These are phyloP conservation scores for Bergia sp. DNA, from an alignment of 92 coral and sea anemone species.

Conservation along the genomic window DNA sequence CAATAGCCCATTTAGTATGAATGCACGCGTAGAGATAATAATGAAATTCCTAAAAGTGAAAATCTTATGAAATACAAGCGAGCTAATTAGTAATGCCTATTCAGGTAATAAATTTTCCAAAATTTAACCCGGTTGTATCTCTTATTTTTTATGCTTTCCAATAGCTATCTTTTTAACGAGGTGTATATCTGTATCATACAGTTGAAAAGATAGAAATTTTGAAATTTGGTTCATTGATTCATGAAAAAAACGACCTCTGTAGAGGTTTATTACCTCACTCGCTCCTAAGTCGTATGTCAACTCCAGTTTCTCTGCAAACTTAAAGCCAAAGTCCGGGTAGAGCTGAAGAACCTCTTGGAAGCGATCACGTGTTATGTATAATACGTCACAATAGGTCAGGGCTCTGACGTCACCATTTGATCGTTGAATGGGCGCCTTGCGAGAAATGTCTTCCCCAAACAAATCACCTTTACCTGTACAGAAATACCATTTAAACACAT, in stretches of 20 bases:
- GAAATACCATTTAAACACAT: neutral
- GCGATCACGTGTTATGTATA: constrained; percentile 83
- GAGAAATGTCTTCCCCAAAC: constrained; percentile 88
- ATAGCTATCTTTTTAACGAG: no score
- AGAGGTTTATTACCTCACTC: constrained; percentile 66
- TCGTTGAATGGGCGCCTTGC: constrained; percentile 74
- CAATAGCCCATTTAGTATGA: no score
- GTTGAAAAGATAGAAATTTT: no score
- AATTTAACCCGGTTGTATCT: no score
- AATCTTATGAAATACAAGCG: no score
- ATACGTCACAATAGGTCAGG: constrained; percentile 86
- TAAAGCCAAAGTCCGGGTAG: constrained; percentile 79
- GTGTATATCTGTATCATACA: no score
- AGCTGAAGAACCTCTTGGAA: constrained; percentile 82
- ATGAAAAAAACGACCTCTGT: neutral
- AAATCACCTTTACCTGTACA: constrained; percentile 81
- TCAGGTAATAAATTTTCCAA: no score
- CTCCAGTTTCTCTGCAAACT: constrained; percentile 79
- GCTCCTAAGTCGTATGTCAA: constrained; percentile 89
- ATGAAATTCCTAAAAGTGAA: no score
- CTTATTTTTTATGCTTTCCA: no score
- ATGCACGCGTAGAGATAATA: no score
- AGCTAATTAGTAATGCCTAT: no score
- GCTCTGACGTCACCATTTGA: constrained; percentile 95
- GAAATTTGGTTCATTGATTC: no score